phyloP scores from a whole-genome alignment of 37 sponge, comb jelly and placozoan genomes.

The Haliclona indistincta region DNA sequence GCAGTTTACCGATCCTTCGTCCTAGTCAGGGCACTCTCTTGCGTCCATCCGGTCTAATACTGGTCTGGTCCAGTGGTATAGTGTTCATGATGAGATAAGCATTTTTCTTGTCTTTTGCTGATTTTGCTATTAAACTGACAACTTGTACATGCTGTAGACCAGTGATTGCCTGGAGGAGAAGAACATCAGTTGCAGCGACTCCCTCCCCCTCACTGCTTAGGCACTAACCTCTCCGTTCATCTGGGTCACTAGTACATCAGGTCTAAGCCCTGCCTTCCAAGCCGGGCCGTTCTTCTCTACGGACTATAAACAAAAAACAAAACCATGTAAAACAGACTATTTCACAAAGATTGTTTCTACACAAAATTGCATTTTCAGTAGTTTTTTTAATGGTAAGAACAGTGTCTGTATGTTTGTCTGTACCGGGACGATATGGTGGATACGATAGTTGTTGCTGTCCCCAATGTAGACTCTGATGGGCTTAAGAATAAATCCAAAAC shows the following conservation, averaged over 20 bases:
- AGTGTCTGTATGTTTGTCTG: too few species aligned
- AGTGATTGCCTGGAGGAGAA: conserved; percentile 50
- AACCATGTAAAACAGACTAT: too few species aligned
- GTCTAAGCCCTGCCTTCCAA: conserved; percentile 75
- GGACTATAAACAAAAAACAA: too few species aligned
- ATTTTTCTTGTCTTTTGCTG: conserved; percentile 28
- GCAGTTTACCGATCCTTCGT: conserved; percentile 61
- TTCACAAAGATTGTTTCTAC: too few species aligned
- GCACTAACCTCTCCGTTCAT: conserved; percentile 79
- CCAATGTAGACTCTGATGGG: conserved; percentile 91
- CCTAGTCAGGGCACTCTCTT: conserved; percentile 53
- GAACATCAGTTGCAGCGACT: too few species aligned
- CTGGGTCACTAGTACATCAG: conserved; percentile 76
- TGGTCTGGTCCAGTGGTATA: conserved; percentile 82
- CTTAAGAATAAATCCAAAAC: conserved; percentile 87
- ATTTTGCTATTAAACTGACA: conserved; percentile 44
- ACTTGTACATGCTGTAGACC: conserved; percentile 86
- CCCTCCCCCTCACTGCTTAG: not conserved
- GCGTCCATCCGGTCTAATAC: conserved; percentile 69
- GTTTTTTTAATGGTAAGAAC: too few species aligned
- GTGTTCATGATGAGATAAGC: conserved; percentile 37
- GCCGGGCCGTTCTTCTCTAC: conserved; percentile 82
- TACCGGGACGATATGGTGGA: conserved; percentile 89
- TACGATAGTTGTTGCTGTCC: conserved; percentile 75
- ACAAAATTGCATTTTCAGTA: too few species aligned